Conservation (phyloP, 2,113 vertebrate genomes). For the Phalacrocorax pelagicus region DNA sequence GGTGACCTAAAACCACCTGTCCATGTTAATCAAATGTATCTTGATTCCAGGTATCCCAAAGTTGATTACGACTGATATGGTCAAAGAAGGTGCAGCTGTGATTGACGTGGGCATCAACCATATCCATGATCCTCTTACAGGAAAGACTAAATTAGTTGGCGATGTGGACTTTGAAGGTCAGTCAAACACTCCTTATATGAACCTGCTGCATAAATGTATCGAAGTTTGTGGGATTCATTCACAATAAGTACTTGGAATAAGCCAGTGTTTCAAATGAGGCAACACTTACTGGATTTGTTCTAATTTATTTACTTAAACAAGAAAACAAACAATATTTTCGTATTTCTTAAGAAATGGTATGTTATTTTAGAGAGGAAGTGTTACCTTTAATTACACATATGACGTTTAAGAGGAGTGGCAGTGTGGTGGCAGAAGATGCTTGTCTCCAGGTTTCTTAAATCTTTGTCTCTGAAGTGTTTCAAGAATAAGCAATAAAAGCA, state of each 20-base stretch:
- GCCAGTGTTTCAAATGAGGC: neutral
- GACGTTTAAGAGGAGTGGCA: neutral
- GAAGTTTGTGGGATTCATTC: neutral
- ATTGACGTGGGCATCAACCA: constrained; percentile 94
- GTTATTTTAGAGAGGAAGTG: neutral
- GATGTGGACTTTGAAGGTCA: constrained; percentile 96
- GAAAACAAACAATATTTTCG: rapidly evolving
- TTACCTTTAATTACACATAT: neutral
- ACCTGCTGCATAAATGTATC: neutral
- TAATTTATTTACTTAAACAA: neutral
- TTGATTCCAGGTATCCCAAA: constrained; percentile 84
- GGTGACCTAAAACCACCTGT: neutral
- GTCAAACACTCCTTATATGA: neutral
- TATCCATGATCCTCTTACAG: constrained; percentile 79
- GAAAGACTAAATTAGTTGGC: constrained; percentile 84
- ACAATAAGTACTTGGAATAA: neutral
- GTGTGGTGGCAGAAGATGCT: neutral
- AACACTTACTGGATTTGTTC: neutral
- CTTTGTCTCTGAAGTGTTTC: neutral
- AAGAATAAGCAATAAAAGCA: neutral
- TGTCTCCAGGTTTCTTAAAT: neutral
- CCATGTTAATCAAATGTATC: neutral
- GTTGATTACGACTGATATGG: constrained; percentile 89
- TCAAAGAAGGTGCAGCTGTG: constrained; percentile 88
- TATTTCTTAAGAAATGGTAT: neutral